phyloP scores from a whole-genome alignment of 2,797 vertebrate genomes.

The Intellagama lesueurii region DNA sequence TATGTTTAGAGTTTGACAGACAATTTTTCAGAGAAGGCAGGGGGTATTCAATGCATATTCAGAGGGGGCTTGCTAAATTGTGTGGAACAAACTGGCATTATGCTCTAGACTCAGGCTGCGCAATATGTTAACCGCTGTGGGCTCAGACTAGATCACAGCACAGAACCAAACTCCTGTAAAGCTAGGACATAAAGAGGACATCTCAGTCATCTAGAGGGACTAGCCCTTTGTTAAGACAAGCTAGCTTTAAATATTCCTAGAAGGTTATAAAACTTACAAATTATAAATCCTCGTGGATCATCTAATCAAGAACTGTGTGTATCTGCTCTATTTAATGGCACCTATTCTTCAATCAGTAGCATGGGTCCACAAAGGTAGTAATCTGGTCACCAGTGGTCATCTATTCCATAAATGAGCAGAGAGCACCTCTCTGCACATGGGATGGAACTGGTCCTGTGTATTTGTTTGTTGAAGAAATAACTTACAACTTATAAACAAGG shows the following conservation, averaged over 20 bases:
- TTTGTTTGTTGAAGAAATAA: no score
- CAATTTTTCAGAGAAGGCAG: conserved; percentile 40
- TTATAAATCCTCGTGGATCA: neutral
- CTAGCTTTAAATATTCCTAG: neutral
- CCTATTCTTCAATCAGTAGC: neutral
- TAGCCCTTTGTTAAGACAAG: neutral
- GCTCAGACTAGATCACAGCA: neutral
- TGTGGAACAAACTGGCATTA: conserved; percentile 43
- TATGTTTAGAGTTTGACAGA: conserved; percentile 34
- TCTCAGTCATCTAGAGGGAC: neutral
- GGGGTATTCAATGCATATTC: conserved; percentile 33
- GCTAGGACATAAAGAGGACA: neutral
- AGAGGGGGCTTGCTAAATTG: conserved; percentile 41
- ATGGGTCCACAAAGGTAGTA: neutral
- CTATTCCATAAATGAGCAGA: neutral
- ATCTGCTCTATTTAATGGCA: neutral
- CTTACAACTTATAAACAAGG: no score
- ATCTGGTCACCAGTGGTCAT: neutral
- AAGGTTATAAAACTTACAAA: neutral
- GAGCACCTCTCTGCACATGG: neutral
- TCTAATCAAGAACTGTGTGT: neutral
- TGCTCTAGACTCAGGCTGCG: conserved; percentile 22
- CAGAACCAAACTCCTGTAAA: neutral
- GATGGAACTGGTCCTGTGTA: no score
- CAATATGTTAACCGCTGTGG: conserved; percentile 29